Evolutionary conservation across 2,113 vertebrate species (phyloP).

Genomic region (Kryptolebias marmoratus): DNA sequence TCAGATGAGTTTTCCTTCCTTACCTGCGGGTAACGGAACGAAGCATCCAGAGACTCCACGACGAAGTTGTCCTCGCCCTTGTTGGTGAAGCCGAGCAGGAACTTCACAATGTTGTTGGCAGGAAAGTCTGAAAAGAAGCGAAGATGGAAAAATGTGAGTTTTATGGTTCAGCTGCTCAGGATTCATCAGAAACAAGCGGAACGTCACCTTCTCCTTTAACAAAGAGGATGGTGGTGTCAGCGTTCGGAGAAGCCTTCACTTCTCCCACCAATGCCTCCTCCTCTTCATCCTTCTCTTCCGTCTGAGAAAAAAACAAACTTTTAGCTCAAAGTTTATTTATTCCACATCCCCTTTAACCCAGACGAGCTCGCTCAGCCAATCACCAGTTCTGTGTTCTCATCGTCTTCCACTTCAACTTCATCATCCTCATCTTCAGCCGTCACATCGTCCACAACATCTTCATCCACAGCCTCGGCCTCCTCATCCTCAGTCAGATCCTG

Average conservation of each 20-base stretch:
- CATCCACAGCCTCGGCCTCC: slow-evolving; percentile 89
- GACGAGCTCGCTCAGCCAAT: slow-evolving; percentile 9
- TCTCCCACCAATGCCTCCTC: slow-evolving; percentile 91
- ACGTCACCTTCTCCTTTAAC: slow-evolving; percentile 95
- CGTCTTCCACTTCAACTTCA: slow-evolving; percentile 96
- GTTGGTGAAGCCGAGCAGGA: slow-evolving; percentile 96
- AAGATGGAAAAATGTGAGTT: background rate
- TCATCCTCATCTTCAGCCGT: slow-evolving; percentile 96
- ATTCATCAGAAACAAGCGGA: accelerated
- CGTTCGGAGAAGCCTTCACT: slow-evolving; percentile 93
- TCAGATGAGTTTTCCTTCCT: accelerated
- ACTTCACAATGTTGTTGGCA: slow-evolving; percentile 97
- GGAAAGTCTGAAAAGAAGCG: slow-evolving; percentile 87
- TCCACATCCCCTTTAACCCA: background rate
- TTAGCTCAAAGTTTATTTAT: background rate
- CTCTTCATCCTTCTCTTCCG: slow-evolving; percentile 90
- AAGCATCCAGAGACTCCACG: slow-evolving; percentile 94
- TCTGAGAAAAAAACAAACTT: slow-evolving; percentile 75
- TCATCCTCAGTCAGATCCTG: slow-evolving; percentile 96
- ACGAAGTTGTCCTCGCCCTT: slow-evolving; percentile 93
- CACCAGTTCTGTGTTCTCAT: slow-evolving; percentile 94
- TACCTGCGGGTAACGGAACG: slow-evolving; percentile 95
- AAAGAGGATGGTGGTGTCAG: slow-evolving; percentile 96
- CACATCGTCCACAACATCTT: slow-evolving; percentile 90
- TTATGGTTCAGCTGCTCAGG: accelerated